Evolutionary conservation across 1,140 invertebrate genomes (phyloP), one percentile per base, ranked within the genome.

Genomic region (Drosophila truncata): DNA sequence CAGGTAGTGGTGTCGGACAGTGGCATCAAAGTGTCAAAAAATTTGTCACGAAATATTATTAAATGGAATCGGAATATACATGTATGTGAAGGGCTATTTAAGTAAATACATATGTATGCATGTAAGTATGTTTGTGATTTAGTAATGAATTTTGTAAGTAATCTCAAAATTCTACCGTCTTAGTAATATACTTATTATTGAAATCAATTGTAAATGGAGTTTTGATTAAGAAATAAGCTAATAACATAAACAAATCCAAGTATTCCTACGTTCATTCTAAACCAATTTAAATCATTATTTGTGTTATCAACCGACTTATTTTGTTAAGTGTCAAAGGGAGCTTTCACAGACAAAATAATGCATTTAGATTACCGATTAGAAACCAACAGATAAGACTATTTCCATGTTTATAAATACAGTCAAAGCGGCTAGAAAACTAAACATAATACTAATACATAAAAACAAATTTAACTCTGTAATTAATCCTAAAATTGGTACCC

Each of bases 1-100:
- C 58, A 72, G 63, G 61, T 55, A 61, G 23, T 37, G n/a, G 33
- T 44, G 39, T 27, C 14, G 23, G 18, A 7, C 29, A 41, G 39
- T 27, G 49, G 41, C 69, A 52, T 33, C 13, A 41, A 50, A 25
- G 23, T 37, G 35, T 16, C 7, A 23, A 39, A 64, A 75, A 47
- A 27, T 20, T 14, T 13, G 58, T 41, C 63, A 20, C 35, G 42
- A 65, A 42, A 27, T 27, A 16, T 39, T 35, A 46, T 7, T 7
- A 29, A 31, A 49, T 13, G 10, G 11, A 18, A 18, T 13, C 29
- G 2, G 8, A 16, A n/a, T 0, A 47, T 10, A 6, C 13, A 23
- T 44, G 20, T 13, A 13, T 13, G 10, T 13, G 3, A 44, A 3
- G 2, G 9, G 8, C 3, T n/a, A 6, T n/a, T 39, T 8, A n/a